These are phyloP conservation scores for Corythaeola cristata DNA, from an alignment of 2,113 vertebrate genomes.

Conservation along the genomic window DNA sequence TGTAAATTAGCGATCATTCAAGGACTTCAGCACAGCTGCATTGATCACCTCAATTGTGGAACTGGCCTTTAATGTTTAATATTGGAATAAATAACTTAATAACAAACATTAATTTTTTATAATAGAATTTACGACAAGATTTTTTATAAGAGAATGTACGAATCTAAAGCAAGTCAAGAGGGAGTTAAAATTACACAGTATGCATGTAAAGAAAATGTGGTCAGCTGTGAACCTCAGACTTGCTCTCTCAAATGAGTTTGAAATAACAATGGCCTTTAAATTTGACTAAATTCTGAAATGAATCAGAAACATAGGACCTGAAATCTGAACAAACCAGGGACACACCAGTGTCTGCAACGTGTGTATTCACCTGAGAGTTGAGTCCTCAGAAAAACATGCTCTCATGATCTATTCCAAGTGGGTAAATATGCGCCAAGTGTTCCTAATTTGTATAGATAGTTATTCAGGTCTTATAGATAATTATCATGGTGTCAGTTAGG, in stretches of 20 bases:
- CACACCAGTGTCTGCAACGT: fast-evolving
- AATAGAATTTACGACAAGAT: not conserved
- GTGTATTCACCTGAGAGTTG: not conserved
- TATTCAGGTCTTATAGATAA: not conserved
- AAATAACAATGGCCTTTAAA: not conserved
- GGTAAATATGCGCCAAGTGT: not conserved
- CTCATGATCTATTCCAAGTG: not conserved
- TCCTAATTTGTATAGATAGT: not conserved
- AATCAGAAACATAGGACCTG: not conserved
- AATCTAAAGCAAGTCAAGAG: not conserved
- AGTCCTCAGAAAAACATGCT: not conserved
- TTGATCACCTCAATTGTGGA: not conserved
- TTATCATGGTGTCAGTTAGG: not conserved
- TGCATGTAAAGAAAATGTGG: not conserved
- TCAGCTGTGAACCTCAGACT: not conserved
- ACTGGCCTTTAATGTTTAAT: not conserved
- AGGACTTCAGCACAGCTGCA: not conserved
- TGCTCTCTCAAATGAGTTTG: not conserved
- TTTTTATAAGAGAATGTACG: not conserved
- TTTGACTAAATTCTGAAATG: not conserved
- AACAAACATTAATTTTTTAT: not conserved
- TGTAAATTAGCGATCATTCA: not conserved
- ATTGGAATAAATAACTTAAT: not conserved
- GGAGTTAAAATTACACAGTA: not conserved
- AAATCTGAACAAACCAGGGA: not conserved